These are phyloP conservation scores for Gopherus evgoodei DNA, from an alignment of 2,113 vertebrate species.

Conservation along the genomic window DNA sequence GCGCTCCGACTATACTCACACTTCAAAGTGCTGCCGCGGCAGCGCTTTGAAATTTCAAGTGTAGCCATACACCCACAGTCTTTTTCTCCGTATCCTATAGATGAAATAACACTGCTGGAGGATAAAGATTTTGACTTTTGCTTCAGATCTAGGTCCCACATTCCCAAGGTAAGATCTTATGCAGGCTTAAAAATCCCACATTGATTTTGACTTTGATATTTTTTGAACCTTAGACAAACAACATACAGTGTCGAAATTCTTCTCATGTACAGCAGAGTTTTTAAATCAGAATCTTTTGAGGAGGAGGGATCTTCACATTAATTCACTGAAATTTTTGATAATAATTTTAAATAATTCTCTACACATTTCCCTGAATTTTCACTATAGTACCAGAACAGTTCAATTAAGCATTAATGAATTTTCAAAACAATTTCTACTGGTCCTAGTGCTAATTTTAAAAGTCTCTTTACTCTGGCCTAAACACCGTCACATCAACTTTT, in stretches of 20 bases:
- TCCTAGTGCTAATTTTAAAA: background rate
- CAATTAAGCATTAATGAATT: background rate
- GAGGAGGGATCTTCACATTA: background rate
- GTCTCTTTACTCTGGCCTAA: background rate
- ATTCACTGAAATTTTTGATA: background rate
- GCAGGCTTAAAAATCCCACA: conserved; percentile 22
- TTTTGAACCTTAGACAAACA: conserved; percentile 25
- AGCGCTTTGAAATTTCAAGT: too few relatives aligned
- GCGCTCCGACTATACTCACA: too few relatives aligned
- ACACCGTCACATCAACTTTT: background rate
- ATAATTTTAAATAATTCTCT: background rate
- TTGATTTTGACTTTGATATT: conserved; percentile 41
- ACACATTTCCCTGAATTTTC: background rate
- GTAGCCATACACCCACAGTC: too few relatives aligned
- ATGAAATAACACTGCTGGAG: background rate
- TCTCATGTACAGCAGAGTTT: background rate
- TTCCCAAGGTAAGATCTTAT: conserved; percentile 41
- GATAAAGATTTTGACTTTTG: conserved; percentile 31
- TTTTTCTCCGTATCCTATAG: background rate
- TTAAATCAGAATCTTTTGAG: background rate
- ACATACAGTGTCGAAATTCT: conserved; percentile 5
- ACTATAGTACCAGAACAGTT: background rate
- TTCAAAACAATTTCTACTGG: background rate
- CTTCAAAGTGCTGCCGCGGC: too few relatives aligned
- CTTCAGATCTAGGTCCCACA: conserved; percentile 13